Conservation (phyloP, 2,888 invertebrate genomes). For the Arge pagana region DNA sequence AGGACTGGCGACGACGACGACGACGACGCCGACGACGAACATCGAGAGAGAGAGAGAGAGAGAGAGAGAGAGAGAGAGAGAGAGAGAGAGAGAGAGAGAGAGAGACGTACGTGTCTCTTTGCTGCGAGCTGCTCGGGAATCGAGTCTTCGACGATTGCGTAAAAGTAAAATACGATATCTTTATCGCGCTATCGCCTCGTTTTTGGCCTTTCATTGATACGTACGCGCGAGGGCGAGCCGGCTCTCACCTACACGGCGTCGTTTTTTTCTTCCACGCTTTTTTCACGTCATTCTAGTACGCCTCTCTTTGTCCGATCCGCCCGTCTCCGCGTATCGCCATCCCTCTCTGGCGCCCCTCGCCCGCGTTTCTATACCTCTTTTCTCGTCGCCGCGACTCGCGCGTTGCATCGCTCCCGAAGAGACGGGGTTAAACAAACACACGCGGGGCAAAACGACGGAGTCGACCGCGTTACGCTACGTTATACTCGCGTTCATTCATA, state of each 20-base stretch:
- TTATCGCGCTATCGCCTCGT: no score
- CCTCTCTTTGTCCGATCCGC: conserved; percentile 24
- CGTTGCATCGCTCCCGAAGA: conserved; percentile 30
- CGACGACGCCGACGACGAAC: no score
- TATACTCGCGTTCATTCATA: no score
- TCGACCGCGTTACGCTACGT: no score
- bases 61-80: conserved; percentile 16
- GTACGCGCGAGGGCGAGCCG: conserved; percentile 24
- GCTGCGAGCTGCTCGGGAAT: background rate
- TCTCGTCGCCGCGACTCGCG: conserved; percentile 18
- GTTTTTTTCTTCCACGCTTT: conserved; percentile 12
- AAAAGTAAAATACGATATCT: no score
- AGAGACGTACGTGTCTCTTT: background rate
- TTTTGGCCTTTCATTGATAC: conserved; percentile 34
- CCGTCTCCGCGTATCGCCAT: conserved; percentile 21
- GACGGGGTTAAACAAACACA: no score
- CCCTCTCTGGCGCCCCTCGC: conserved; percentile 9
- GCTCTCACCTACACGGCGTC: conserved; percentile 18
- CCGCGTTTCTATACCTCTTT: background rate
- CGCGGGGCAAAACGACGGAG: no score
- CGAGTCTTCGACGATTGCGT: background rate
- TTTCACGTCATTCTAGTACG: background rate
- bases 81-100: conserved; percentile 3
- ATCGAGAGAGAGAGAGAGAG: background rate
- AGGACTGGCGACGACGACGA: no score